Conservation (phyloP, 2,113 vertebrate genomes). For the Platichthys stellatus region DNA sequence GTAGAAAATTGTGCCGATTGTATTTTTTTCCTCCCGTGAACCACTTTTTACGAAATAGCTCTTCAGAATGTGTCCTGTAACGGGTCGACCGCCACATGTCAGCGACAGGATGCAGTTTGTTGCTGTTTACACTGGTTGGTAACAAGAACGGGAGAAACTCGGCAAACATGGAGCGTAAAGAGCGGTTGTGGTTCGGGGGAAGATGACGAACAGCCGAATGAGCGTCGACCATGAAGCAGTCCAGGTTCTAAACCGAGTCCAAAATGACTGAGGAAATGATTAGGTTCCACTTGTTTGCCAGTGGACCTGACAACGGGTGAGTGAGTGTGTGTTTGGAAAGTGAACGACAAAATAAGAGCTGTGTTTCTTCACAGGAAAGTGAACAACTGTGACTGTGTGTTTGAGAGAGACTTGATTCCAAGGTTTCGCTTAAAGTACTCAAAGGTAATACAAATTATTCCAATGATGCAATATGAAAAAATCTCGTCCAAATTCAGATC, state of each 20-base stretch:
- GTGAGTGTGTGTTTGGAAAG: not conserved
- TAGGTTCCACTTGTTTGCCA: slow-evolving; percentile 8
- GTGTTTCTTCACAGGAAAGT: not conserved
- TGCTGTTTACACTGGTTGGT: slow-evolving; percentile 64
- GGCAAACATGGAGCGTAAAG: slow-evolving; percentile 14
- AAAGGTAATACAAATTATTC: no score
- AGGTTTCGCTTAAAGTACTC: not conserved
- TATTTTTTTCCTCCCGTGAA: slow-evolving; percentile 31
- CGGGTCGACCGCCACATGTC: slow-evolving; percentile 43
- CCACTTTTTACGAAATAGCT: slow-evolving; percentile 39
- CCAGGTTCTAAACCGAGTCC: slow-evolving; percentile 1
- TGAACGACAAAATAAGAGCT: not conserved
- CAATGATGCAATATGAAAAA: no score
- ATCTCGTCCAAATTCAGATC: no score
- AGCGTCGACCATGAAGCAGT: slow-evolving; percentile 14
- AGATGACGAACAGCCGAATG: slow-evolving; percentile 35
- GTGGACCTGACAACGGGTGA: not conserved
- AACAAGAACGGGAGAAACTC: slow-evolving; percentile 40
- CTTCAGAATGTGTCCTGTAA: slow-evolving; percentile 53
- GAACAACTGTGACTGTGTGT: not conserved
- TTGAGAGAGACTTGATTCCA: not conserved
- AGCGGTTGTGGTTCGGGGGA: slow-evolving; percentile 44
- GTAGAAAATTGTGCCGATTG: slow-evolving; percentile 44
- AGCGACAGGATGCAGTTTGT: slow-evolving; percentile 59
- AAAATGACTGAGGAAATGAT: slow-evolving; percentile 17